Percentiles rank a stretch among this genome's conserved stretches.
Conservation (phyloP, 2,113 vertebrate species). For the Phyllostomus hastatus region DNA sequence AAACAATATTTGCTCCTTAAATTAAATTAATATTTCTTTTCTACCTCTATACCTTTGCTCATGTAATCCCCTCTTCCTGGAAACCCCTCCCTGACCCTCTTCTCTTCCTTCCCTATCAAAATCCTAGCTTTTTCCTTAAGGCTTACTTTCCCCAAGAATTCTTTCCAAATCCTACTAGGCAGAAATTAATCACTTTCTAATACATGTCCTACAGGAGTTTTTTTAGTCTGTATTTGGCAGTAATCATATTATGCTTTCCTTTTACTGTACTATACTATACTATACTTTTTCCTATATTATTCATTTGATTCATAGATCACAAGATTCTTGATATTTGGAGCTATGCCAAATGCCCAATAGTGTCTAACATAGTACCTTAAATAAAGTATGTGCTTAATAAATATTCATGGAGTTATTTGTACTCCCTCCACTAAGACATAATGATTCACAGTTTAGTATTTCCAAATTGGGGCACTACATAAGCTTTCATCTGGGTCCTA, state of each 20-base stretch:
- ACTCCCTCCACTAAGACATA: background rate
- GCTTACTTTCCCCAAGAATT: background rate
- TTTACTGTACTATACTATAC: background rate
- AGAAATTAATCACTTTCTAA: background rate
- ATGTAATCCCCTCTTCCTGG: background rate
- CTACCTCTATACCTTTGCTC: background rate
- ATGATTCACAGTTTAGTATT: background rate
- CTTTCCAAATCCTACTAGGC: background rate
- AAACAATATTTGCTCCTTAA: background rate
- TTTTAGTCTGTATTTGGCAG: background rate
- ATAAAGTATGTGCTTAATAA: background rate
- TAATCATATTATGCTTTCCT: background rate
- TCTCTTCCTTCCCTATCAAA: background rate
- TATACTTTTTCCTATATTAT: background rate
- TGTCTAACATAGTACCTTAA: background rate
- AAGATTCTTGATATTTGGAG: background rate
- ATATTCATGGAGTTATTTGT: background rate
- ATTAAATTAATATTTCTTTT: constrained; percentile 7
- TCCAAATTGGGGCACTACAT: background rate
- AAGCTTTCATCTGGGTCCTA: background rate
- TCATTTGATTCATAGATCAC: background rate
- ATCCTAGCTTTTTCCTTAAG: background rate
- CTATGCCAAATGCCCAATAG: background rate
- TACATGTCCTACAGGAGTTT: background rate
- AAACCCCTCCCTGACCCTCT: background rate